A percentile compares a stretch with the other conserved stretches of the same genome.
phyloP scores from a whole-genome alignment of 2,113 vertebrate genomes.

The Tachuris rubrigastra region DNA sequence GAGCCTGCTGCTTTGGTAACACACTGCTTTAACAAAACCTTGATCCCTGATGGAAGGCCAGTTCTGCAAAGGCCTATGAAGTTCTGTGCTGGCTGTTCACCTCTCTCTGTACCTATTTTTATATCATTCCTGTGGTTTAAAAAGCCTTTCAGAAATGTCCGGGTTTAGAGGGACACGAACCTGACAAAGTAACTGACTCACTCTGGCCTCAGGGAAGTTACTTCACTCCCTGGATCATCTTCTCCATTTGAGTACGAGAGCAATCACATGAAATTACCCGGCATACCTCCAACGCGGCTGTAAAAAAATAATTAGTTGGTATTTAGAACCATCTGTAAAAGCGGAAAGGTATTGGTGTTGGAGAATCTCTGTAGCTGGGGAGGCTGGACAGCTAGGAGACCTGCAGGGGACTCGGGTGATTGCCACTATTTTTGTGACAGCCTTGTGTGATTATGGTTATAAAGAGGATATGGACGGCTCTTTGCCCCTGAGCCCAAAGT shows the following conservation, averaged over 20 bases:
- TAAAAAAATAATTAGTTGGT: conserved; percentile 20
- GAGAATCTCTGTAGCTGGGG: neutral
- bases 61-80: neutral
- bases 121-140: neutral
- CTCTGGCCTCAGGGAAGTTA: conserved; percentile 34
- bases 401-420: neutral
- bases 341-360: neutral
- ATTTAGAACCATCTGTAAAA: neutral
- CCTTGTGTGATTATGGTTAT: neutral
- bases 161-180: neutral
- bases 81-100: neutral
- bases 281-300: neutral
- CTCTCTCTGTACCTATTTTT: neutral
- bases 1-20: neutral
- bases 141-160: neutral
- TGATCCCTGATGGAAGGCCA: neutral
- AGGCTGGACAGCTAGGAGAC: neutral
- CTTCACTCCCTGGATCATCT: conserved; percentile 32
- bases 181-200: conserved; percentile 34
- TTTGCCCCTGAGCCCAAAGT: neutral
- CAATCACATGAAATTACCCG: neutral
- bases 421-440: neutral
- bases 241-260: neutral
- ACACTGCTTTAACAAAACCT: neutral
- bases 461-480: neutral